Conservation (phyloP, 2,113 vertebrate genomes). For the Oceanodroma tethys region DNA sequence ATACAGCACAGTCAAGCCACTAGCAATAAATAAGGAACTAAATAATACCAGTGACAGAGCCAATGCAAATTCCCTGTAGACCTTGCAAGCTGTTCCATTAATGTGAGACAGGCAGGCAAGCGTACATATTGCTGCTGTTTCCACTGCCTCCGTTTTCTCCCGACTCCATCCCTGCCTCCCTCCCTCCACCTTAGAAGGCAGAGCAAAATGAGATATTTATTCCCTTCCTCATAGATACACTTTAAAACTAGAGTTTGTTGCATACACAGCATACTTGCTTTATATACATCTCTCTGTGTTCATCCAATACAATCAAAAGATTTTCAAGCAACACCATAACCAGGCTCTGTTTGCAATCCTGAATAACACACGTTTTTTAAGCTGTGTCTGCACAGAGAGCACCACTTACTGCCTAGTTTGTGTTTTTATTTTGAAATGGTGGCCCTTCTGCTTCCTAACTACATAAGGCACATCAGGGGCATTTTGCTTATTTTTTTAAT, state of each 20-base stretch:
- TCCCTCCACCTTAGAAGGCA: conserved; percentile 52
- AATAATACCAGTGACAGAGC: conserved; percentile 68
- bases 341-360: not conserved
- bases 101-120: conserved; percentile 59
- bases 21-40: conserved; percentile 68
- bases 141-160: conserved; percentile 60
- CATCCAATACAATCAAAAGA: not conserved
- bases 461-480: not conserved
- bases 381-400: not conserved
- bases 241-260: not conserved
- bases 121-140: conserved; percentile 54
- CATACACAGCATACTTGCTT: not conserved
- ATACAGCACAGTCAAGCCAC: conserved; percentile 60
- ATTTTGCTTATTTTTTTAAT: not conserved
- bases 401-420: not conserved
- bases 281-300: not conserved
- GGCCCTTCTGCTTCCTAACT: not conserved
- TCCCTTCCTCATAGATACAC: not conserved
- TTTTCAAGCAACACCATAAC: not conserved
- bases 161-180: conserved; percentile 52
- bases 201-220: conserved; percentile 41
- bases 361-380: not conserved
- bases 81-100: conserved; percentile 69
- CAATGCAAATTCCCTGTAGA: conserved; percentile 67
- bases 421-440: conserved; percentile 35